Base-by-base conservation (phyloP, 2,888 invertebrate genomes). In the Metellina segmentata region DNA sequence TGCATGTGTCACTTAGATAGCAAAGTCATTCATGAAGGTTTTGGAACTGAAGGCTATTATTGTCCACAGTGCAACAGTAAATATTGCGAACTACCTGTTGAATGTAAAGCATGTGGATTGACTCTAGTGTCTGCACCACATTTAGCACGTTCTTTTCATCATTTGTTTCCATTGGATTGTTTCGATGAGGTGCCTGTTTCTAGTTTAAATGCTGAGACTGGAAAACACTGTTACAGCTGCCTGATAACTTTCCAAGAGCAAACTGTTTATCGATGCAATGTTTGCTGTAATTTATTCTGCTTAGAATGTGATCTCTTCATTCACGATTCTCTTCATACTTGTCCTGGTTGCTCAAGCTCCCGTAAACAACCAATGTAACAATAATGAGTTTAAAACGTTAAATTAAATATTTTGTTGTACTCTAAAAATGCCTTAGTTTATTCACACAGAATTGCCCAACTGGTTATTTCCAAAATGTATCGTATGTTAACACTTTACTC, bases 91-190 rank as follows among this genome's bases (percentile, higher is more conserved):
- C 96, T 99, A 94, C 99, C 99, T 0, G 98, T 98, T 5, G 99
- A 99, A 95, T 99, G 99, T 95, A 96, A 97, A 94, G 97, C 98
- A 11, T 99, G 99, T 95, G 98, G 95, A 0, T 96, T 99, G 92
- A 99, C 99, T 7, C 96, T 99, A 81, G 99, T 99, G 16, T 99
- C 99, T 0, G 99, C 99, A 0, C 99, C 99, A 48, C 99, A 99
- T 96, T 96, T 99, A 83, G 99, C 99, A 5, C 96, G 99, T 93
- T 99, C 99, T 0, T 99, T 99, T 95, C 99, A 99, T 95, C 99
- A 99, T 95, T 96, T 99, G 93, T 99, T 99, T 95, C 99, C 99
- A 0, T 97, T 99, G 81, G 97, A 97, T 77, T 96, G 97, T 82
- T 99, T 97, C 94, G 96, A 96, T 85, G 99, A 99, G 95, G 93